Conservation (phyloP, 2,888 invertebrate species). For the Eretmocerus hayati region DNA sequence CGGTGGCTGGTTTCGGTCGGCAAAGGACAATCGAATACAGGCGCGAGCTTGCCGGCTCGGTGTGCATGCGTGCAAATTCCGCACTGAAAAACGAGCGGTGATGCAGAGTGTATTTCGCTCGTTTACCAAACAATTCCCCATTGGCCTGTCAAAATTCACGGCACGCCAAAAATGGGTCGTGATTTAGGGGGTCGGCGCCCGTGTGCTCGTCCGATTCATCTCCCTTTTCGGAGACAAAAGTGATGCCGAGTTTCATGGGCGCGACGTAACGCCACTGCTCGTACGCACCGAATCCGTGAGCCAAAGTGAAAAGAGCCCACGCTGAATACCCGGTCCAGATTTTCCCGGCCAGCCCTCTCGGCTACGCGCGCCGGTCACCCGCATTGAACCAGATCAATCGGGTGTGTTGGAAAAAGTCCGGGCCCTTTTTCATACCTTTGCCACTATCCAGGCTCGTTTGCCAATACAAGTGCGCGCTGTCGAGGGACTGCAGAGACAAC, state of each 20-base stretch:
- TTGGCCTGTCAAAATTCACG: constrained; percentile 43
- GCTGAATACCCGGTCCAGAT: not conserved
- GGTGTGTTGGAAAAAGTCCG: too few relatives aligned
- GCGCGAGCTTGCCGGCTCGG: too few relatives aligned
- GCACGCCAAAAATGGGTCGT: constrained; percentile 35
- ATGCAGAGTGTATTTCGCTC: constrained; percentile 15
- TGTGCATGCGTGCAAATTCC: not conserved
- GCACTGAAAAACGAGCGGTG: not conserved
- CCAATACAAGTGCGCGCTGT: too few relatives aligned
- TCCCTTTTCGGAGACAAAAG: constrained; percentile 28
- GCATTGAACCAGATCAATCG: too few relatives aligned
- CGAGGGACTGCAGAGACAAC: too few relatives aligned
- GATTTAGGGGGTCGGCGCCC: constrained; percentile 30
- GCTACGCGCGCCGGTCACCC: constrained; percentile 15
- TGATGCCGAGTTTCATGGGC: constrained; percentile 22
- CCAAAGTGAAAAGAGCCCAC: constrained; percentile 8
- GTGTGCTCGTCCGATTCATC: constrained; percentile 25
- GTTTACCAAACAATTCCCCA: constrained; percentile 44
- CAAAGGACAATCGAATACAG: too few relatives aligned
- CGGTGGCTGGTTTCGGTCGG: not conserved
- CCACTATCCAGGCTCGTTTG: too few relatives aligned
- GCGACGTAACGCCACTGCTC: not conserved
- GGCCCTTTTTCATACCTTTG: too few relatives aligned
- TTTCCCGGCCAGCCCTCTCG: too few relatives aligned
- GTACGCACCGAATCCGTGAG: constrained; percentile 3